Percentiles rank a stretch among this genome's conserved stretches.
These are phyloP conservation scores for Xiphorhynchus elegans DNA, from an alignment of 2,113 vertebrate species.

Conservation along the genomic window DNA sequence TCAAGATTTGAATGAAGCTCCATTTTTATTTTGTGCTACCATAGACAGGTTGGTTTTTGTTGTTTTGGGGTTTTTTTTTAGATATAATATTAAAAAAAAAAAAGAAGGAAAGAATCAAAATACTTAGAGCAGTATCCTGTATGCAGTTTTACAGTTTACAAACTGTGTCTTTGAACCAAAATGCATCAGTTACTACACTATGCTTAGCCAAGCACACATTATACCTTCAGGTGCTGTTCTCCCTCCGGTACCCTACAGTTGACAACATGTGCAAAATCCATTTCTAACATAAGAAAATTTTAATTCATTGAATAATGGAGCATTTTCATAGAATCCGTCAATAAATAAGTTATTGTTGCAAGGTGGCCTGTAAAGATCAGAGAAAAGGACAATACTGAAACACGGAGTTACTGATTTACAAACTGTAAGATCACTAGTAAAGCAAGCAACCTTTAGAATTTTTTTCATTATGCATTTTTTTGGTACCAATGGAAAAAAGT, in stretches of 20 bases:
- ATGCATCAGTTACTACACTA: slow-evolving; percentile 43
- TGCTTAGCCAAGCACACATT: slow-evolving; percentile 44
- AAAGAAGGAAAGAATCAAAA: not conserved
- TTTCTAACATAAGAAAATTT: slow-evolving; percentile 52
- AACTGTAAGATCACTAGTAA: slow-evolving; percentile 18
- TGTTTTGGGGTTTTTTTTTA: not conserved
- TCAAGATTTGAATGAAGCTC: slow-evolving; percentile 49
- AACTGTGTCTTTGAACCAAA: slow-evolving; percentile 75
- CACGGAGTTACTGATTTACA: slow-evolving; percentile 5
- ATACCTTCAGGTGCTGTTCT: slow-evolving; percentile 68
- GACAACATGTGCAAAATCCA: slow-evolving; percentile 29
- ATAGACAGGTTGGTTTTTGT: not conserved
- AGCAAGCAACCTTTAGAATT: slow-evolving; percentile 25
- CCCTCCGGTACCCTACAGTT: slow-evolving; percentile 20
- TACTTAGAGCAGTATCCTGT: slow-evolving; percentile 56
- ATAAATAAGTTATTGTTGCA: slow-evolving; percentile 41
- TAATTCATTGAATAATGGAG: slow-evolving; percentile 50
- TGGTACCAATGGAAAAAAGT: slow-evolving; percentile 42
- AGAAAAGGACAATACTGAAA: slow-evolving; percentile 52
- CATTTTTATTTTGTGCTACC: slow-evolving; percentile 57
- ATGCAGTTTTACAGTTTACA: slow-evolving; percentile 70
- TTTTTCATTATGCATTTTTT: slow-evolving; percentile 35
- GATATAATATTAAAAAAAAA: slow-evolving; percentile 11
- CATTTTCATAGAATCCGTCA: slow-evolving; percentile 53
- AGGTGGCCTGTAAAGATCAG: slow-evolving; percentile 53